These are phyloP conservation scores for Okapia johnstoni DNA, from an alignment of 2,113 vertebrate genomes.

Conservation along the genomic window DNA sequence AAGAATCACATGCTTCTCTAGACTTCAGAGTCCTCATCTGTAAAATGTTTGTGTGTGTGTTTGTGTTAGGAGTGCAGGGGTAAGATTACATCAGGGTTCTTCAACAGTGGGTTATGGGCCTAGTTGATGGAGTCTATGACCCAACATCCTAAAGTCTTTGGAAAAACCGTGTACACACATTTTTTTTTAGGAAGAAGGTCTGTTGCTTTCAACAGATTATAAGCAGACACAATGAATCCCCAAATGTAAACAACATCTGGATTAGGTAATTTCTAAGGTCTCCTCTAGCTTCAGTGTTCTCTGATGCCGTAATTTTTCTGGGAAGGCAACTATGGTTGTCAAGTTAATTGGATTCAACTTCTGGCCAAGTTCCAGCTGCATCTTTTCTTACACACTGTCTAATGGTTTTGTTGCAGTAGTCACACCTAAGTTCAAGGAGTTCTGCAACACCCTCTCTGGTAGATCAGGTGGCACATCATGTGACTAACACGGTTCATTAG, in stretches of 20 bases:
- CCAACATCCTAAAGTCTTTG: neutral
- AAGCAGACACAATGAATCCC: neutral
- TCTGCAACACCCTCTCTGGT: conserved; percentile 39
- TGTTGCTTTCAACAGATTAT: conserved; percentile 5
- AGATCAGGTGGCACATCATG: conserved; percentile 39
- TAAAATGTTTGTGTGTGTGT: neutral
- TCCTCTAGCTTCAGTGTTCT: neutral
- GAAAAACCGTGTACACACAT: neutral
- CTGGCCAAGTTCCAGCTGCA: neutral
- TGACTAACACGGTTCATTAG: conserved; percentile 50
- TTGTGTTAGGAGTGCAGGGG: neutral
- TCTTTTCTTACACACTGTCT: neutral
- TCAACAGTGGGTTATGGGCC: neutral
- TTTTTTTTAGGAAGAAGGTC: neutral
- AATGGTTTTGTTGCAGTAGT: conserved; percentile 53
- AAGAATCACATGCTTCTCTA: neutral
- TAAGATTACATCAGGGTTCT: neutral
- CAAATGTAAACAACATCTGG: neutral
- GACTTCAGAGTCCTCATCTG: neutral
- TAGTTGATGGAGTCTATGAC: neutral
- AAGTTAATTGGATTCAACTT: neutral
- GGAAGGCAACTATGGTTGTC: neutral
- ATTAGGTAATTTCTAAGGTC: conserved; percentile 13
- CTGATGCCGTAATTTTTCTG: neutral
- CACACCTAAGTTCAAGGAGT: conserved; percentile 16